These are phyloP conservation scores for Tympanoctomys barrerae DNA, from an alignment of 2,797 vertebrate genomes.

Conservation along the genomic window DNA sequence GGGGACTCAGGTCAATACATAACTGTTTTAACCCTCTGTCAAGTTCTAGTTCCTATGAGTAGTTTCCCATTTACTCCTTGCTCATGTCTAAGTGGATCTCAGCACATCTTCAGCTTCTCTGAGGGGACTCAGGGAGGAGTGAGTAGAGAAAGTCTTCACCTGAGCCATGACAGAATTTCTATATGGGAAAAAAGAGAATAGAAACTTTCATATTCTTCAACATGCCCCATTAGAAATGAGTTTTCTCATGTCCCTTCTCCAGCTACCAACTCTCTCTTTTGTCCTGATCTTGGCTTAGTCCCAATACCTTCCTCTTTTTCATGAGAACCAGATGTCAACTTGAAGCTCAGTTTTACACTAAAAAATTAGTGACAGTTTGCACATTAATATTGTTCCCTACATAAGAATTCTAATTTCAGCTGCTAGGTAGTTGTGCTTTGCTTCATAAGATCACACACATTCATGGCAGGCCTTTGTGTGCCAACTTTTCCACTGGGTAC, in stretches of 20 bases:
- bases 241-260: neutral
- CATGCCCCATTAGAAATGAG: neutral
- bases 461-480: neutral
- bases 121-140: rapidly evolving
- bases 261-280: neutral
- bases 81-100: neutral
- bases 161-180: rapidly evolving
- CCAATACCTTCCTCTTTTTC: neutral
- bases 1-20: neutral
- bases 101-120: neutral
- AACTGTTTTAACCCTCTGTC: neutral
- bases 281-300: neutral
- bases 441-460: neutral
- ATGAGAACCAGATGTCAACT: neutral
- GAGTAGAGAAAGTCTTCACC: neutral
- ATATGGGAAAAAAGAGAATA: too few relatives aligned
- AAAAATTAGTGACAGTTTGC: neutral
- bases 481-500: conserved; percentile 34
- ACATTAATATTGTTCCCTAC: neutral
- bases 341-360: neutral
- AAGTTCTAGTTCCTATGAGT: neutral
- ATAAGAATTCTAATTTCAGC: neutral
- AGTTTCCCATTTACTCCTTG: neutral
- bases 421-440: conserved; percentile 22
- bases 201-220: neutral